Evolutionary conservation across 2,113 vertebrate genomes (phyloP), one percentile per base, ranked within the genome.

Genomic region (Ochotona princeps): DNA sequence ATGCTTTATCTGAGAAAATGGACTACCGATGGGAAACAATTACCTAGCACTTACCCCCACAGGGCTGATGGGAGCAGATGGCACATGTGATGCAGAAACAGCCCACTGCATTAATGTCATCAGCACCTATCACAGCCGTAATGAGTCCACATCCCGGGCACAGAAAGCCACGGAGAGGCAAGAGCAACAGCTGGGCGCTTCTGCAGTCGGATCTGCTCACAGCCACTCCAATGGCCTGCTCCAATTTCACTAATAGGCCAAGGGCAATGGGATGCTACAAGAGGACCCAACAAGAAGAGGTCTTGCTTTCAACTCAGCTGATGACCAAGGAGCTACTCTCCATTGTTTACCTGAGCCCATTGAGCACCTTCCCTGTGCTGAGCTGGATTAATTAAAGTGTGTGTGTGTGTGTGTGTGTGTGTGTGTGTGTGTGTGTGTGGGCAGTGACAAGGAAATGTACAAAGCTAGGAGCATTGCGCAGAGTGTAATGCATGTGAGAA

Each of bases 11-110:
- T 84, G 93, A 96, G 95, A 95, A 97, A 97, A 97, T 97, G 95
- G 95, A 96, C 96, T 96, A 96, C 94, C 93, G 60, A 96, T 96
- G 92, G 90, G 96, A 97, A 97, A 96, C 97, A 96, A 97, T 97
- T 97, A 97, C 95, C 88, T 95, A 95, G 92, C 94, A 96, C 97
- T 97, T 97, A 97, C 93, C 95, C 38, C 97, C 92, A 97, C 92
- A 92, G 94, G 95, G 96, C 93, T 96, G 95, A 96, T 96, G 95
- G 94, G 97, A 96, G 96, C 96, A 97, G 97, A 96, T 96, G 95
- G 97, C 92, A 97, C 94, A 57, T 96, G 88, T 14, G 49, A 61
- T 51, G 89, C 90, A 88, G 88, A 95, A 88, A 88, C 88, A 72
- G 95, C 90, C 85, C 93, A 93, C 92, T 88, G 94, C 93, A 93